phyloP scores from a whole-genome alignment of 2,113 vertebrate species.

The Actinemys pallida region DNA sequence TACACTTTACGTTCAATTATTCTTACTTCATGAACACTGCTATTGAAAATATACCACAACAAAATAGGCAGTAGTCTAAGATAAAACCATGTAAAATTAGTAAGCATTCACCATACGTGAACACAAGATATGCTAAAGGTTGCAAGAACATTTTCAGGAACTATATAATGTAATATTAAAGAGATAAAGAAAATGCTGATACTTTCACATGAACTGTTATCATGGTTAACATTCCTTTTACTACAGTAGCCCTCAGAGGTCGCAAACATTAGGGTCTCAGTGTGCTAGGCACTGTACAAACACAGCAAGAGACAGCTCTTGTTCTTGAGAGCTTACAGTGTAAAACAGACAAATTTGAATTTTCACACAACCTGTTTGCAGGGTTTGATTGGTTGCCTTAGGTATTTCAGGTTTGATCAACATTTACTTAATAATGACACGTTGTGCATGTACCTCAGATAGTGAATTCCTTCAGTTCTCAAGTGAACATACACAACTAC shows the following conservation, averaged over 20 bases:
- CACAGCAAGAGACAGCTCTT: not conserved
- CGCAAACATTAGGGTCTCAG: not conserved
- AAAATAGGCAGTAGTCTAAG: not conserved
- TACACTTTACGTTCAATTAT: not conserved
- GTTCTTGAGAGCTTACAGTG: not conserved
- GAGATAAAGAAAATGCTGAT: not conserved
- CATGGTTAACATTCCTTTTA: not conserved
- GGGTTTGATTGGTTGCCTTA: not conserved
- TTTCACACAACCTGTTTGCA: not conserved
- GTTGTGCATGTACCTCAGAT: not conserved
- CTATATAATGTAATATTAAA: not conserved
- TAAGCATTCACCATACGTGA: not conserved
- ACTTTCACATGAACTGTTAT: not conserved
- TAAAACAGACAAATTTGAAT: not conserved
- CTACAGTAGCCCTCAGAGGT: not conserved
- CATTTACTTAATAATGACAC: not conserved
- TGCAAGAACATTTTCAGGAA: not conserved
- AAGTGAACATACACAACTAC: not conserved
- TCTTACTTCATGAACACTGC: not conserved
- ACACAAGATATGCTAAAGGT: not conserved
- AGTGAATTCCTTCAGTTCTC: not conserved
- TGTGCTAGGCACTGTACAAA: rapidly evolving
- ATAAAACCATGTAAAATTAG: not conserved
- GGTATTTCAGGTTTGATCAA: not conserved
- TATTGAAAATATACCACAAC: not conserved